Evolutionary conservation across 2,888 invertebrate genomes (phyloP).

Genomic region (Hipparchia sbordonii): DNA sequence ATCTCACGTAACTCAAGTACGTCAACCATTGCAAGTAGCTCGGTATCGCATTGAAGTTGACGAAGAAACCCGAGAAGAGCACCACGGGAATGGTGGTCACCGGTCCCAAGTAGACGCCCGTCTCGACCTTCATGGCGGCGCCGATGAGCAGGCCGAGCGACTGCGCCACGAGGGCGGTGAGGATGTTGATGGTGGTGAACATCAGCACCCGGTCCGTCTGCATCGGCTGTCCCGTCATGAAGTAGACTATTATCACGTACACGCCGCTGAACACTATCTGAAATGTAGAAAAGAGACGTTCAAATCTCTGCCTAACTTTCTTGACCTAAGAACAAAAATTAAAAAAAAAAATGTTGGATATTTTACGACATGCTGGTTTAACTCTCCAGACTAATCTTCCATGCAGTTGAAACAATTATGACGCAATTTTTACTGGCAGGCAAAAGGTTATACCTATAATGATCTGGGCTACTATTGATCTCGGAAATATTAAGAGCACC

Average conservation of each 20-base stretch:
- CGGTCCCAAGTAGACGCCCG: conserved; percentile 91
- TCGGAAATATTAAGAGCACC: too few relatives aligned
- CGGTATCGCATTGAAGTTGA: conserved; percentile 95
- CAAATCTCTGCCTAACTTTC: background rate
- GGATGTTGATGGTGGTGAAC: conserved; percentile 88
- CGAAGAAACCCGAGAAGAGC: conserved; percentile 97
- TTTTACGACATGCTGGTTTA: background rate
- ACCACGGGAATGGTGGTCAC: conserved; percentile 96
- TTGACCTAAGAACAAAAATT: background rate
- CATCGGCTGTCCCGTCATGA: conserved; percentile 97
- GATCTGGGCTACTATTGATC: too few relatives aligned
- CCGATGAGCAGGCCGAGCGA: conserved; percentile 96
- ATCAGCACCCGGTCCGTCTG: conserved; percentile 91
- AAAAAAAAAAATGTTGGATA: too few relatives aligned
- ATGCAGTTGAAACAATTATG: too few relatives aligned
- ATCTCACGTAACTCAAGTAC: conserved; percentile 93
- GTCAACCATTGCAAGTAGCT: conserved; percentile 94
- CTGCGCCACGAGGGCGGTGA: conserved; percentile 95
- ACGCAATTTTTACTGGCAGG: too few relatives aligned
- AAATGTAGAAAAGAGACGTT: conserved; percentile 10
- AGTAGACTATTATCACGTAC: conserved; percentile 95
- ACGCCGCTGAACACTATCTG: conserved; percentile 94
- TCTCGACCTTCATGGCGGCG: conserved; percentile 94
- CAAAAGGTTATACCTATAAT: too few relatives aligned
- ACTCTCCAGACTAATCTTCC: too few relatives aligned